phyloP scores from a whole-genome alignment of 1,140 invertebrate genomes.

The Zaprionus vittiger region DNA sequence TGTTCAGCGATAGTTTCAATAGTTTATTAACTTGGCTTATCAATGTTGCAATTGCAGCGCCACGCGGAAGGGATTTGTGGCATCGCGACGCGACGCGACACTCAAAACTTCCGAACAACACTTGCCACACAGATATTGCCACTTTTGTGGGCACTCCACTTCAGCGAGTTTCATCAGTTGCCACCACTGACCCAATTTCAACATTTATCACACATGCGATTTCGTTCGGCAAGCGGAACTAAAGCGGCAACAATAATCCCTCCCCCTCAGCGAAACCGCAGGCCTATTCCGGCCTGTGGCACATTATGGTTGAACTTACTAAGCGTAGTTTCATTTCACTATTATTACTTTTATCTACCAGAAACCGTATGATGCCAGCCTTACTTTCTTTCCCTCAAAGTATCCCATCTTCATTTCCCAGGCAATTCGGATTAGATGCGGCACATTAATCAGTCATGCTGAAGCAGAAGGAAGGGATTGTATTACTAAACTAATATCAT shows the following conservation, averaged over 20 bases:
- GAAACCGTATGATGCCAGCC: slow-evolving; percentile 26
- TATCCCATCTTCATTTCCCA: slow-evolving; percentile 25
- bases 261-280: background rate
- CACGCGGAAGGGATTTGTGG: slow-evolving; percentile 43
- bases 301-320: slow-evolving; percentile 30
- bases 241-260: slow-evolving; percentile 25
- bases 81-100: slow-evolving; percentile 43
- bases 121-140: slow-evolving; percentile 43
- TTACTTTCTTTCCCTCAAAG: slow-evolving; percentile 12
- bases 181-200: slow-evolving; percentile 62
- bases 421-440: slow-evolving; percentile 40
- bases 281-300: background rate
- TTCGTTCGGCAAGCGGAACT: slow-evolving; percentile 33
- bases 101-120: slow-evolving; percentile 48
- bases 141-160: slow-evolving; percentile 27
- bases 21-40: slow-evolving; percentile 55
- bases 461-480: background rate
- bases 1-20: background rate
- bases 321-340: slow-evolving; percentile 67
- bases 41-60: slow-evolving; percentile 68
- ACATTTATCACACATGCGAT: slow-evolving; percentile 63
- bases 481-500: background rate
- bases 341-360: slow-evolving; percentile 51
- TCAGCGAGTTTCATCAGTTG: slow-evolving; percentile 45
- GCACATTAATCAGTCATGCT: slow-evolving; percentile 9